Percentiles rank a stretch among this genome's conserved stretches.
Conservation (phyloP, 2,797 vertebrate genomes). For the Eidolon dupreanum region DNA sequence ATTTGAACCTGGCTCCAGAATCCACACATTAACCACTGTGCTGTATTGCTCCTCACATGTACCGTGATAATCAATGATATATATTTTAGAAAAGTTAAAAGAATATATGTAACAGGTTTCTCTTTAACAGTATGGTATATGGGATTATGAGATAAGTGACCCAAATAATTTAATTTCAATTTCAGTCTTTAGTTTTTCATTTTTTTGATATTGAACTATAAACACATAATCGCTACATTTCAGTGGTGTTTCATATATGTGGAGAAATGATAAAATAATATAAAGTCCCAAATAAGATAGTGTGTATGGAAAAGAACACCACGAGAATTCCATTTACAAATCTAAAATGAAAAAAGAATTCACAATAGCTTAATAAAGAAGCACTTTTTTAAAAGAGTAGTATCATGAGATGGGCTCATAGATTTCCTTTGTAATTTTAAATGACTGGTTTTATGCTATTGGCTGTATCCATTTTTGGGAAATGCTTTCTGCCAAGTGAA, state of each 20-base stretch:
- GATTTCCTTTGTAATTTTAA: background rate
- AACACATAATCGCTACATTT: background rate
- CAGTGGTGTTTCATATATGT: background rate
- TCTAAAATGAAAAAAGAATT: background rate
- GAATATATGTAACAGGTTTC: background rate
- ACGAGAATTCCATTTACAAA: constrained; percentile 3
- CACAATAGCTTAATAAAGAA: background rate
- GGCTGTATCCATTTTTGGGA: background rate
- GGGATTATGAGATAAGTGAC: background rate
- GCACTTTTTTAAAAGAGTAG: background rate
- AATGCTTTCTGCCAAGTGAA: constrained; percentile 44
- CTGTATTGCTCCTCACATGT: background rate
- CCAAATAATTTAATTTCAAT: background rate
- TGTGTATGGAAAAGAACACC: background rate
- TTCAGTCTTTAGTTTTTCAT: constrained; percentile 9
- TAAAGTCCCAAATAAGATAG: background rate
- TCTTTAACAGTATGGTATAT: background rate
- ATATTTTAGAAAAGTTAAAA: background rate
- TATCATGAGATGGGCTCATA: background rate
- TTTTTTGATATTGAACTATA: background rate
- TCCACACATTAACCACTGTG: background rate
- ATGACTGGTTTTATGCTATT: constrained; percentile 5
- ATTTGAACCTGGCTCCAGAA: background rate
- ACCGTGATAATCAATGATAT: background rate
- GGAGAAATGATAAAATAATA: background rate